Conservation (phyloP, 1,140 invertebrate genomes). For the Antheraea pernyi region DNA sequence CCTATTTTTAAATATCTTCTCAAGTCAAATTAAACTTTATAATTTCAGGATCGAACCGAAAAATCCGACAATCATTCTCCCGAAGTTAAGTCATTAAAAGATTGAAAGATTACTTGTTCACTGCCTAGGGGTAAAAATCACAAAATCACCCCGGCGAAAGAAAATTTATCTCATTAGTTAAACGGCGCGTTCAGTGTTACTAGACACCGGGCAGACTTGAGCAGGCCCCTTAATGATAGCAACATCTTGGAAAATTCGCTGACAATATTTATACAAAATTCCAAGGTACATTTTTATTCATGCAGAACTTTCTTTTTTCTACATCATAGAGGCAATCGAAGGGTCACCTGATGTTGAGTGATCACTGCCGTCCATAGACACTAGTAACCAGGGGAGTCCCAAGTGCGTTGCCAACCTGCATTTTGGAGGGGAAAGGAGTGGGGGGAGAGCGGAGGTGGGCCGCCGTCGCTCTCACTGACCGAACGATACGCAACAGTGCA, state of each 20-base stretch:
- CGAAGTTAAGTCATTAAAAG: conserved; percentile 65
- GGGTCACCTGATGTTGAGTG: too few relatives aligned
- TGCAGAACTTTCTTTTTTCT: too few relatives aligned
- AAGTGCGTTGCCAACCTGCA: too few relatives aligned
- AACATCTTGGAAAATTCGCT: conserved; percentile 3
- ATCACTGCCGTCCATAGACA: too few relatives aligned
- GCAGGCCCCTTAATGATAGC: background rate
- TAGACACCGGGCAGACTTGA: conserved; percentile 22
- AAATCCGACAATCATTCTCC: conserved; percentile 47
- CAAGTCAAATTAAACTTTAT: background rate
- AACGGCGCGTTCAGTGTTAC: conserved; percentile 48
- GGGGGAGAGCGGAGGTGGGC: too few relatives aligned
- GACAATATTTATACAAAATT: background rate
- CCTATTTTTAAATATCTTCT: background rate
- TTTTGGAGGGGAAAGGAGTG: too few relatives aligned
- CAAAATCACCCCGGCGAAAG: conserved; percentile 20
- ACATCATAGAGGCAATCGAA: too few relatives aligned
- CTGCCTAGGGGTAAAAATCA: conserved; percentile 56
- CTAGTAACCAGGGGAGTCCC: too few relatives aligned
- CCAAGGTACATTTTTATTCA: too few relatives aligned
- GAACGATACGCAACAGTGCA: too few relatives aligned
- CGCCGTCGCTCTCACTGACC: too few relatives aligned
- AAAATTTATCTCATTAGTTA: conserved; percentile 73
- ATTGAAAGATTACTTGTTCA: conserved; percentile 70
- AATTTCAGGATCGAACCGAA: conserved; percentile 28